A percentile compares a stretch with the other conserved stretches of the same genome.
Evolutionary conservation across 1,140 invertebrate genomes (phyloP).

Genomic region (Lordiphosa mommai): DNA sequence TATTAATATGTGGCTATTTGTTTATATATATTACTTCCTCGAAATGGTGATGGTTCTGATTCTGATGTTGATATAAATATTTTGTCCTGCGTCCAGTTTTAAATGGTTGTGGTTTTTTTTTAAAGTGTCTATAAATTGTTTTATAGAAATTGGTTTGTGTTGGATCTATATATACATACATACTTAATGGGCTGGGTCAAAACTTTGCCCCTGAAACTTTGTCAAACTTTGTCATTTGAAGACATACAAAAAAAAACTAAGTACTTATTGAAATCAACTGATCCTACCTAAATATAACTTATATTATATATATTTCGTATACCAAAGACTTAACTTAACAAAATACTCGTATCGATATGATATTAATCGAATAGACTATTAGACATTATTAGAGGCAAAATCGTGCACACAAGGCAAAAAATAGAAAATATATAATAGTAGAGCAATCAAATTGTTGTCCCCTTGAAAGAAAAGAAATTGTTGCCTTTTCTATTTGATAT

Average conservation of each 20-base stretch:
- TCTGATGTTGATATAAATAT: background rate
- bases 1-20: background rate
- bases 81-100: conserved; percentile 2
- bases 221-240: conserved; percentile 6
- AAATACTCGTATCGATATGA: conserved; percentile 38
- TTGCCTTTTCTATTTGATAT: conserved; percentile 50
- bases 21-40: background rate
- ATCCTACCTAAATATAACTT: conserved; percentile 53
- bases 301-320: conserved; percentile 33
- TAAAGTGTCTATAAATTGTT: background rate
- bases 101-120: background rate
- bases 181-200: too few species aligned
- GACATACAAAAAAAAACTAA: conserved; percentile 20
- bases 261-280: conserved; percentile 19
- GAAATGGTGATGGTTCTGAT: conserved; percentile 7
- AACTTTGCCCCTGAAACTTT: background rate
- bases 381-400: conserved; percentile 49
- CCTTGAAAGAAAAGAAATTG: conserved; percentile 21
- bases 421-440: conserved; percentile 14
- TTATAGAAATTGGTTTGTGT: too few species aligned
- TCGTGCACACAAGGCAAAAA: conserved; percentile 13
- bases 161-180: too few species aligned
- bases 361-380: conserved; percentile 69
- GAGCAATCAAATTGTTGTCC: background rate
- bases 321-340: conserved; percentile 67